phyloP scores from a whole-genome alignment of 2,113 vertebrate species.

The Ellobius talpinus region DNA sequence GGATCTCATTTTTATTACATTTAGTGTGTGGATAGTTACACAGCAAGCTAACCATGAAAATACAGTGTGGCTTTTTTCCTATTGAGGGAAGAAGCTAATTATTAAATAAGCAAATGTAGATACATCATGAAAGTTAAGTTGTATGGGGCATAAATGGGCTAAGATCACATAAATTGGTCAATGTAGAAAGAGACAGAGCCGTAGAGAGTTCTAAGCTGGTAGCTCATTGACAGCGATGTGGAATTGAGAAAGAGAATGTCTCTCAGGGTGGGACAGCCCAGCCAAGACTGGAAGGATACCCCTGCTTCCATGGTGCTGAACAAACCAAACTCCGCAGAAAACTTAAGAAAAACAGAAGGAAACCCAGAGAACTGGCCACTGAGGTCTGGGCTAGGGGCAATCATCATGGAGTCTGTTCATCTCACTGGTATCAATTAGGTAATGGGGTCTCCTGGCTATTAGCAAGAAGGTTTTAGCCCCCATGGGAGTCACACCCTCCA shows the following conservation, averaged over 20 bases:
- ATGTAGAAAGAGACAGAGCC: accelerated
- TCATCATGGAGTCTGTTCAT: not conserved
- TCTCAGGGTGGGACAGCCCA: not conserved
- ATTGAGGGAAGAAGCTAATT: not conserved
- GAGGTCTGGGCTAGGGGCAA: not conserved
- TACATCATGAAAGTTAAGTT: not conserved
- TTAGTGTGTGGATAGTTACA: constrained; percentile 7
- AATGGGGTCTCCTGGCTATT: too few species aligned
- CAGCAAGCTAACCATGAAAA: not conserved
- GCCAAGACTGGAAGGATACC: too few species aligned
- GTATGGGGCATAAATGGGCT: accelerated
- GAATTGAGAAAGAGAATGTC: not conserved
- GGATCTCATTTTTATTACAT: constrained; percentile 56
- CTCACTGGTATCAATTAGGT: not conserved
- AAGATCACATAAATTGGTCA: not conserved
- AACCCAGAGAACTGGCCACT: too few species aligned
- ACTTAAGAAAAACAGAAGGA: not conserved
- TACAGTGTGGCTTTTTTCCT: not conserved
- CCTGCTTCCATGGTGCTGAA: not conserved
- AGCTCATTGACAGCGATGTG: not conserved
- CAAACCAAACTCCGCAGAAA: accelerated
- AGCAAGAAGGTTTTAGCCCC: not conserved
- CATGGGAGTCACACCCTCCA: too few species aligned
- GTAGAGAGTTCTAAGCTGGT: not conserved
- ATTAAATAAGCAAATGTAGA: constrained; percentile 24